Evolutionary conservation across 2,797 vertebrate genomes (phyloP), one percentile per base, ranked within the genome.

Genomic region (Tolypeutes matacus): DNA sequence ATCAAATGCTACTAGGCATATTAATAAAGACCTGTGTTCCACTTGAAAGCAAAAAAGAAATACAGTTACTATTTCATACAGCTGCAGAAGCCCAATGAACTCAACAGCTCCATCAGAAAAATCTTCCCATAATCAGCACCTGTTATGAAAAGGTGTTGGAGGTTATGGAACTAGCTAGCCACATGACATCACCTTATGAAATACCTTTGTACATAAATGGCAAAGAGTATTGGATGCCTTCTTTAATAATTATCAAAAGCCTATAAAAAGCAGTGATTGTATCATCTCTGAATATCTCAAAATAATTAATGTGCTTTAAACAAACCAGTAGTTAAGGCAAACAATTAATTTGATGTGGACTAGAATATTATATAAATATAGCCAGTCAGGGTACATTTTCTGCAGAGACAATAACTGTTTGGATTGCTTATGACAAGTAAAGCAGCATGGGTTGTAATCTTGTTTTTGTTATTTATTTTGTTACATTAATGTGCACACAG

Each of bases 201-300:
- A 73, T 7, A 64, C 7, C 14, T 82, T 70, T 80, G 76, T 36
- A 67, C 15, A 6, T 42, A 21, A 72, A 62, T 62, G 69, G 23
- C 12, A 83, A 76, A 46, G 2, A 77, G 20, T 72, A 42, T 56
- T 58, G 18, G 49, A 17, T 84, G 17, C 29, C 34, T 58, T 72
- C 56, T 81, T 87, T 51, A 31, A 89, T 67, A 58, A 69, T 75
- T 46, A 78, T 62, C 11, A 72, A 36, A 77, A n/a, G 18, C 70
- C 75, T 88, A 72, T 70, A 27, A 85, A 88, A 95, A 64, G 25
- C 39, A 92, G 6, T 29, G 34, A 76, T 90, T 93, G 53, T 75
- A 65, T 92, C 51, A 73, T 64, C 34, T 86, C 1, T 58, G n/a
- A 69, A 34, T 75, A 62, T 70, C 87, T 60, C 11, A 73, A n/a